Percentiles rank a stretch among this genome's conserved stretches.
These are phyloP conservation scores for Microvelia longipes DNA, from an alignment of 1,140 invertebrate species.

Conservation along the genomic window DNA sequence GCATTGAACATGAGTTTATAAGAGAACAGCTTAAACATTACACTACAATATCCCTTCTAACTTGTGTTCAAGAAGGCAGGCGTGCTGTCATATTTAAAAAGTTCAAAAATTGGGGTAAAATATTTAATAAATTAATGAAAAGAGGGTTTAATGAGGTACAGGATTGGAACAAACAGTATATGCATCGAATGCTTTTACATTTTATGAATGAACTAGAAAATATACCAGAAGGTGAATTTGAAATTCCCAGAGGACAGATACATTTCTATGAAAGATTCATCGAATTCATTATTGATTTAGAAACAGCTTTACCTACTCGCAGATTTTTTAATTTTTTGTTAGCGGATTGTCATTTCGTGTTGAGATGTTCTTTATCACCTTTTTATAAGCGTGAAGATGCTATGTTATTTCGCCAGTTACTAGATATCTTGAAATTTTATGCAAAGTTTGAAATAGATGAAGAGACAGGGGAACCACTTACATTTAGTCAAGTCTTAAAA, in stretches of 20 bases:
- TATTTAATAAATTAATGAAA: constrained; percentile 62
- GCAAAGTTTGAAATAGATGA: constrained; percentile 96
- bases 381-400: constrained; percentile 65
- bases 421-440: constrained; percentile 95
- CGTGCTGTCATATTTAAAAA: constrained; percentile 31
- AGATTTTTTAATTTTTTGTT: constrained; percentile 93
- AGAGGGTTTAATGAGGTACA: constrained; percentile 60
- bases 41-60: not conserved
- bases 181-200: constrained; percentile 77
- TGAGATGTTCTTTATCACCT: constrained; percentile 67
- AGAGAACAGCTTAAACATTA: constrained; percentile 69
- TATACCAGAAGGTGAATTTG: constrained; percentile 50
- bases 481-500: constrained; percentile 82
- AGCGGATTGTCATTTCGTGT: constrained; percentile 87
- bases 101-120: constrained; percentile 3
- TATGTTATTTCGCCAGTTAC: constrained; percentile 77
- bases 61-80: constrained; percentile 65
- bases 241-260: constrained; percentile 29
- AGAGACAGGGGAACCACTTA: constrained; percentile 83
- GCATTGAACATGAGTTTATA: constrained; percentile 87
- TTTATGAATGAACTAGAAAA: constrained; percentile 71
- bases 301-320: constrained; percentile 83
- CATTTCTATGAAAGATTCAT: constrained; percentile 90
- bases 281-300: constrained; percentile 90
- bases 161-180: constrained; percentile 75